A percentile compares a stretch with the other conserved stretches of the same genome.
These are phyloP conservation scores for Tipula unca DNA, from an alignment of 2,888 invertebrate species.

Conservation along the genomic window DNA sequence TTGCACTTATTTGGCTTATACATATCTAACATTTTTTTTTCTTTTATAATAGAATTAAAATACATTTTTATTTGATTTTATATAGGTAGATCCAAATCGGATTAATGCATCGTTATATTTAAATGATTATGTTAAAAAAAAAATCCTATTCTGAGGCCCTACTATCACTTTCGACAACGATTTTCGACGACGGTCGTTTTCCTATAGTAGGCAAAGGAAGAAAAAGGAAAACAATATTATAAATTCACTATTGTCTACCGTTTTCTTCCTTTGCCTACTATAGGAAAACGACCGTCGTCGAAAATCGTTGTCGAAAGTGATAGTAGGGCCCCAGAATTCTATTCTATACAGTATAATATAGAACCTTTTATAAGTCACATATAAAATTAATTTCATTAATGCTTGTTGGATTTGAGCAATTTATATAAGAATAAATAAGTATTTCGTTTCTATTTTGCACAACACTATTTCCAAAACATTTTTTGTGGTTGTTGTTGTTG, in stretches of 20 bases:
- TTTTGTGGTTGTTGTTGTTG: neutral
- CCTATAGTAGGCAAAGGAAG: too few species aligned
- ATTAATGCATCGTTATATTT: neutral
- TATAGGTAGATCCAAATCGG: neutral
- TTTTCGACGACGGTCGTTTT: too few species aligned
- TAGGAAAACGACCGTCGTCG: too few species aligned
- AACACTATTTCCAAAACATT: neutral
- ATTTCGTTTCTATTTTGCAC: neutral
- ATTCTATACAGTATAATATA: too few species aligned
- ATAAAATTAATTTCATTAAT: neutral
- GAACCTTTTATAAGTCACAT: neutral
- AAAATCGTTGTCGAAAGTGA: too few species aligned
- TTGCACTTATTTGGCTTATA: neutral
- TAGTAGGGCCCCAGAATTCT: too few species aligned
- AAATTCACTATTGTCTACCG: too few species aligned
- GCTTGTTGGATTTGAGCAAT: neutral
- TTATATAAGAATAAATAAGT: neutral
- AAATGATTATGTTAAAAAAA: neutral
- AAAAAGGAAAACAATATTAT: neutral
- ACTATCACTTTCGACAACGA: too few species aligned
- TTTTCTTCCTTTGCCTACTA: too few species aligned
- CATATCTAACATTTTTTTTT: neutral
- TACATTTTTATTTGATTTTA: neutral
- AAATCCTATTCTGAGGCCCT: neutral
- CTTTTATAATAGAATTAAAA: neutral